Percentiles rank a stretch among this genome's conserved stretches.
These are phyloP conservation scores for Schizaphis graminum DNA, from an alignment of 2,888 invertebrate genomes.

Conservation along the genomic window DNA sequence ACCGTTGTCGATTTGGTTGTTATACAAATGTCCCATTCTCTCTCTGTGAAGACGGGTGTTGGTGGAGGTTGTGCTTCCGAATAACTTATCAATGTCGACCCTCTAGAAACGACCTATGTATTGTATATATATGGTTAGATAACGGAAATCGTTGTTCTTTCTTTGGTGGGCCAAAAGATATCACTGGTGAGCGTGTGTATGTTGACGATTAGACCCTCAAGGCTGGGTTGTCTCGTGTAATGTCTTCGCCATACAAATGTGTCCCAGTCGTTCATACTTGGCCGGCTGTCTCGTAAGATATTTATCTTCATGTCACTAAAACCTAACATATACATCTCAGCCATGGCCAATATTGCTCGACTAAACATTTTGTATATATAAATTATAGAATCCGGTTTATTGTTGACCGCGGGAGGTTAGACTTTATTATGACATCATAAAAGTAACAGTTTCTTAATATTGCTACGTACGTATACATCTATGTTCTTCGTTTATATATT, in stretches of 20 bases:
- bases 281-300: background rate
- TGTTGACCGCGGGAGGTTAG: background rate
- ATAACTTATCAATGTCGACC: constrained; percentile 51
- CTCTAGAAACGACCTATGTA: background rate
- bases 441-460: background rate
- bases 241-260: background rate
- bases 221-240: background rate
- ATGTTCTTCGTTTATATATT: background rate
- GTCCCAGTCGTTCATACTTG: background rate
- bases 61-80: background rate
- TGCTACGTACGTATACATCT: background rate
- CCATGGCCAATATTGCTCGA: background rate
- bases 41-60: background rate
- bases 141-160: constrained; percentile 31
- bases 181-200: background rate
- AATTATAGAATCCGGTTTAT: background rate
- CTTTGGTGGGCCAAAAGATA: background rate
- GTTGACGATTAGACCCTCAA: constrained; percentile 17
- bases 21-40: constrained; percentile 22
- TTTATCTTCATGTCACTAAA: background rate
- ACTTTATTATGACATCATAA: background rate
- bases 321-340: background rate
- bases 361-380: background rate
- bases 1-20: background rate
- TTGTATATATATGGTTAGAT: constrained; percentile 1